phyloP scores from a whole-genome alignment of 2,113 vertebrate genomes.

The Perognathus longimembris region DNA sequence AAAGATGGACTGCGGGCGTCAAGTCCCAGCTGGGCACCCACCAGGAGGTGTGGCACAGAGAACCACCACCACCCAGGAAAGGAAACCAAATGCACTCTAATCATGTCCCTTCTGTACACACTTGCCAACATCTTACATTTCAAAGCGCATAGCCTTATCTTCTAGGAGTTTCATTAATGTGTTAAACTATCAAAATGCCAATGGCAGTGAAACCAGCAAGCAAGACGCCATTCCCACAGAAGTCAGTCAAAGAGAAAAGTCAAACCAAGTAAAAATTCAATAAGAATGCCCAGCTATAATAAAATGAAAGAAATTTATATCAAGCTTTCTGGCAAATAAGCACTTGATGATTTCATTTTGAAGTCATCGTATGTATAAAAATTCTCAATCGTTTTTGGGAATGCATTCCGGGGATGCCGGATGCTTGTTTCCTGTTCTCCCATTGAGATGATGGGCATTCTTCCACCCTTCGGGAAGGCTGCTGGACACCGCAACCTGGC shows the following conservation, averaged over 20 bases:
- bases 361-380: constrained; percentile 55
- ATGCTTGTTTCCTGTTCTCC: constrained; percentile 15
- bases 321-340: constrained; percentile 63
- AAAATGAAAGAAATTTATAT: constrained; percentile 63
- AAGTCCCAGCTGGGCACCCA: constrained; percentile 54
- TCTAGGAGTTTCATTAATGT: constrained; percentile 70
- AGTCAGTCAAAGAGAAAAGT: constrained; percentile 44
- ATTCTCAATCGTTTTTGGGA: constrained; percentile 45
- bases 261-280: constrained; percentile 66
- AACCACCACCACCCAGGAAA: constrained; percentile 60
- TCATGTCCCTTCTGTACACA: constrained; percentile 59
- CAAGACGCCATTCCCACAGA: constrained; percentile 54
- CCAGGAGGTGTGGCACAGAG: constrained; percentile 18
- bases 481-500: not conserved
- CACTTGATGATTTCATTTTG: constrained; percentile 65
- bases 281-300: constrained; percentile 68
- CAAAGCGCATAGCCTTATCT: constrained; percentile 52
- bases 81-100: constrained; percentile 68
- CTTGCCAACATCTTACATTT: constrained; percentile 71
- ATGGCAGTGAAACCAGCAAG: constrained; percentile 71
- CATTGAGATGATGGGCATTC: constrained; percentile 44
- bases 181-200: constrained; percentile 74
- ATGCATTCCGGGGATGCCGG: not conserved
- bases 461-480: constrained; percentile 18
- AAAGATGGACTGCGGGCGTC: constrained; percentile 43